Percentiles rank a stretch among this genome's conserved stretches.
These are phyloP conservation scores for Amiota communis DNA, from an alignment of 2,888 invertebrate species.

Conservation along the genomic window DNA sequence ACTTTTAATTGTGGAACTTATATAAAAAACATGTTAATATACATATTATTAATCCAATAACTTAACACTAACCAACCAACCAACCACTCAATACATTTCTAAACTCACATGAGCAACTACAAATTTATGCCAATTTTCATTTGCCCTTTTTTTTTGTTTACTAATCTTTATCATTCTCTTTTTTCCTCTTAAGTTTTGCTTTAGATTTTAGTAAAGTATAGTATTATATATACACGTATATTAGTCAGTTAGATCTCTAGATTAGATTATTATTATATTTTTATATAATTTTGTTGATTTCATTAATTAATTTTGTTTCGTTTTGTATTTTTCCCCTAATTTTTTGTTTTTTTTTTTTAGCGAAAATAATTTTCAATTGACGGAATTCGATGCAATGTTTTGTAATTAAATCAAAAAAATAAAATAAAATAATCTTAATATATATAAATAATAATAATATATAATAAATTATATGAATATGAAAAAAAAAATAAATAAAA, in stretches of 20 bases:
- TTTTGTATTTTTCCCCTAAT: conserved; percentile 41
- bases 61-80: too few relatives aligned
- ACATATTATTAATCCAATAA: too few relatives aligned
- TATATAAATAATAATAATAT: not conserved
- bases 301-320: conserved; percentile 30
- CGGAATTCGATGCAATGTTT: conserved; percentile 62
- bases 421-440: not conserved
- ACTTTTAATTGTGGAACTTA: too few relatives aligned
- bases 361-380: conserved; percentile 61
- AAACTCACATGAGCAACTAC: too few relatives aligned
- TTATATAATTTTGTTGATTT: conserved; percentile 10
- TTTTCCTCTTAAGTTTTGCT: too few relatives aligned
- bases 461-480: conserved; percentile 1
- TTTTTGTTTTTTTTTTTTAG: conserved; percentile 47
- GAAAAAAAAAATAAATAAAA: too few relatives aligned
- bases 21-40: too few relatives aligned
- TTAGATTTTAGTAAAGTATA: too few relatives aligned
- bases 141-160: not conserved
- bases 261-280: conserved; percentile 36
- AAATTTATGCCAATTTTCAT: too few relatives aligned
- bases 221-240: too few relatives aligned
- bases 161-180: not conserved
- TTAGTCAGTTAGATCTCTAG: conserved; percentile 44
- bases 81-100: too few relatives aligned
- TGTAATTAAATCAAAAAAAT: conserved; percentile 33